These are phyloP conservation scores for Myotis yumanensis DNA, from an alignment of 2,113 vertebrate genomes.

Conservation along the genomic window DNA sequence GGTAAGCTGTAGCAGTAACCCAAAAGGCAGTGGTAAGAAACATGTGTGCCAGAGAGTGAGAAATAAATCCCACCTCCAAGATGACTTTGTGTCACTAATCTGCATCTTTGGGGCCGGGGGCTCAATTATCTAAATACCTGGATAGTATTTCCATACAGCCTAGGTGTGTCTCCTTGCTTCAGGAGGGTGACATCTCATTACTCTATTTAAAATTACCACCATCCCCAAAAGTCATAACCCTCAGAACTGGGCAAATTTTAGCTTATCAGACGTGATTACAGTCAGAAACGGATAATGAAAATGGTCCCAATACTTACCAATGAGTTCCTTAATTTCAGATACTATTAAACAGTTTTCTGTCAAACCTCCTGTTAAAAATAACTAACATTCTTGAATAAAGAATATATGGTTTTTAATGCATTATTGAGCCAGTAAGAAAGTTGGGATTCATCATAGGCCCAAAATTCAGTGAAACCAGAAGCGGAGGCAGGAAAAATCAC, in stretches of 20 bases:
- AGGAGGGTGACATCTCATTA: neutral
- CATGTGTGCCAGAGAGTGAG: neutral
- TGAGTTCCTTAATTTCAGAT: conserved; percentile 30
- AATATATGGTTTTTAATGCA: neutral
- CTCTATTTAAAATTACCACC: neutral
- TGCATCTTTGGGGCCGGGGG: neutral
- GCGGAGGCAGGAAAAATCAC: neutral
- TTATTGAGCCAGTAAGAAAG: neutral
- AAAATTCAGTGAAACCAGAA: neutral
- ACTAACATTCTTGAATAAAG: conserved; percentile 7
- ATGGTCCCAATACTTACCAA: neutral
- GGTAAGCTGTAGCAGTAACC: neutral
- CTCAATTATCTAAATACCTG: neutral
- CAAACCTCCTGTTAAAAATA: conserved; percentile 30
- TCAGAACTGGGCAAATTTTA: neutral
- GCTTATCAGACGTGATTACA: neutral
- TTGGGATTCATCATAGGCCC: neutral
- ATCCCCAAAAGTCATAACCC: neutral
- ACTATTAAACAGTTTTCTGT: neutral
- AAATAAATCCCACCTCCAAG: neutral
- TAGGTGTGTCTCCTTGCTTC: neutral
- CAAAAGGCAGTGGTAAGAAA: neutral
- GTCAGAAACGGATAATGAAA: neutral
- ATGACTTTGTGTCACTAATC: neutral
- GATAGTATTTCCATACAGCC: neutral